Base-by-base conservation (phyloP, 2,113 vertebrate species). In the Origma solitaria region DNA sequence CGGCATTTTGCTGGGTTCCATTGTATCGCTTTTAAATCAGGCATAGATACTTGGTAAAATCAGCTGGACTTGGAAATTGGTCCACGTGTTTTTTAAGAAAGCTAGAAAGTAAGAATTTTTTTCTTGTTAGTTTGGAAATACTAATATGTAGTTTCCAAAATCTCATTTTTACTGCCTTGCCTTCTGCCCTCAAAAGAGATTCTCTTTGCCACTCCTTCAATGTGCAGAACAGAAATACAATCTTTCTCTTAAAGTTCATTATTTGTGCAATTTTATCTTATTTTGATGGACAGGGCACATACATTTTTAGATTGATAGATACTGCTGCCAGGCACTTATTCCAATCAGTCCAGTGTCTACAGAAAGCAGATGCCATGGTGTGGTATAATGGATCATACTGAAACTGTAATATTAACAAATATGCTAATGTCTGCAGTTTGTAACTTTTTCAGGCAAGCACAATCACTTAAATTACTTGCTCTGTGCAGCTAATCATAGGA, bases 291-390 rank as follows among this genome's bases (percentile, higher is more conserved):
- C 16, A 57, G 6, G 11, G 17, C 16, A 64, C 25, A 42, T 30
- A 80, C 2, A 54, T 33, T 90, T 83, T 94, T 56, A 76, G 77
- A 84, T 22, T 89, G 61, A 80, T 28, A 91, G 57, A 33, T 85
- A 30, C 28, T 89, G 28, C n/a, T 82, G 73, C 45, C 0, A 8
- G 37, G 42, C 53, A 57, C 15, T 80, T 54, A 73, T 1, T 64
- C 23, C 23, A 79, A 73, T 77, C n/a, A 30, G 9, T 35, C 40
- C 9, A 37, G 27, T 57, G 57, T 61, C 56, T 69, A 16, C 3
- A 5, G 54, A 69, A 92, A 58, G 47, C 54, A 86, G 56, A 90
- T 88, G 33, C 28, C 38, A 61, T 10, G 50, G 19, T 1, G 1
- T 4, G 53, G 33, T 24, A 54, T 49, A 72, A 89, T 24, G 58